Percentiles rank a stretch among this genome's conserved stretches.
These are phyloP conservation scores for Trinorchestia longiramus DNA, from an alignment of 1,140 invertebrate species.

Conservation along the genomic window DNA sequence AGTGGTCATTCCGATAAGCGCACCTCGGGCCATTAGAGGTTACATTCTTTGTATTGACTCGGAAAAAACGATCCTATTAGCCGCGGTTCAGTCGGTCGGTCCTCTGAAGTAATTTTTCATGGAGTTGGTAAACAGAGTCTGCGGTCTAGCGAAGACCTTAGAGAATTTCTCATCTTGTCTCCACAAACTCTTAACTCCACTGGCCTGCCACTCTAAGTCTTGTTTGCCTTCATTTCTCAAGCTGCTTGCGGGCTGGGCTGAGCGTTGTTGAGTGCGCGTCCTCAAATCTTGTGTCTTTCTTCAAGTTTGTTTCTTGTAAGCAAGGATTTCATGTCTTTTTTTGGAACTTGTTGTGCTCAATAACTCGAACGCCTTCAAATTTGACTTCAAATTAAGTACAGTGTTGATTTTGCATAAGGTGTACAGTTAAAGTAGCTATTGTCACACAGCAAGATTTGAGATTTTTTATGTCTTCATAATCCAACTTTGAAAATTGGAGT, in stretches of 20 bases:
- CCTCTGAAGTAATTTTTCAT: not conserved
- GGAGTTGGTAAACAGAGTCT: not conserved
- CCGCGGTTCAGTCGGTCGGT: not conserved
- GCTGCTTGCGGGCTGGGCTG: not conserved
- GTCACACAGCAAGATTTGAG: not conserved
- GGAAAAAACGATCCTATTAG: not conserved
- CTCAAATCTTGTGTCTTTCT: not conserved
- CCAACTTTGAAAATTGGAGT: not conserved
- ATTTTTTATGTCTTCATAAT: not conserved
- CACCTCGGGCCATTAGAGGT: not conserved
- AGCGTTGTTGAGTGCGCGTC: not conserved
- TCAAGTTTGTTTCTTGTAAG: not conserved
- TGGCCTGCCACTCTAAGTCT: not conserved
- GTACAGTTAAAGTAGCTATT: not conserved
- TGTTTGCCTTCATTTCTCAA: not conserved
- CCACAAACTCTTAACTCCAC: not conserved
- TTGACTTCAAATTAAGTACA: not conserved
- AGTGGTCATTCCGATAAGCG: not conserved
- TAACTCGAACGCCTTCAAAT: not conserved
- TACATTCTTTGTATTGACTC: not conserved
- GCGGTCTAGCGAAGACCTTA: not conserved
- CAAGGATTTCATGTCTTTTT: not conserved
- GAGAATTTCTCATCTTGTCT: not conserved
- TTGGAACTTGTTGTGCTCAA: not conserved
- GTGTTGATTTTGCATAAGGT: not conserved